Base-by-base conservation (phyloP, 1,140 invertebrate species). In the Bombus fervidus region DNA sequence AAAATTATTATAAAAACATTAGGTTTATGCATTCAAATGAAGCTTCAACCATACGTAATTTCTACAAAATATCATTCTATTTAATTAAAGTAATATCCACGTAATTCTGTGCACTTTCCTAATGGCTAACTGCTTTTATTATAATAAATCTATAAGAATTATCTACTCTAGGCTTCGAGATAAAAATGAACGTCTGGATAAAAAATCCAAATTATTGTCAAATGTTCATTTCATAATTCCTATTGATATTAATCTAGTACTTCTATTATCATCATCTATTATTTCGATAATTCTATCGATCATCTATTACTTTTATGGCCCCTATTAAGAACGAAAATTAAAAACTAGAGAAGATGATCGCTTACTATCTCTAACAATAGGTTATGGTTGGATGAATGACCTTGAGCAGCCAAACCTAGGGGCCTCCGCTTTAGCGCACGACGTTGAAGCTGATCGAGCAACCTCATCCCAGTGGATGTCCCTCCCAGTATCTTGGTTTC, bases 391-490 rank as follows among this genome's bases (percentile, higher is more conserved):
- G 3, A 15, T n/a, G 28, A 73, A 22, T 8, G 28, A 47, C 15
- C 3, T 22, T 73, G 28, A 12, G n/a, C 10, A 18, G 9, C 3
- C 28, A 31, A 31, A 47, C 31, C 41, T 43, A 28, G 1, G 15
- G 15, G n/a, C 15, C 3, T 8, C 18, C 2, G 28, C 72, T 73
- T 6, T 34, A 39, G 15, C 22, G 39, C 34, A 39, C 47, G 66
- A 72, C 43, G 66, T 47, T 22, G 78, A 85, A 87, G 79, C 86
- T 69, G 86, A 90, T 91, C 77, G 83, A 71, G 41, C 28, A 74
- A 25, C 64, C 83, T 41, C 84, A 69, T 75, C 79, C 77, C 37
- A 31, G 34, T n/a, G 66, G 68, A 47, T 82, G 79, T 53, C 47
- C 47, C 47, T 22, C 47, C 47, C 6, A 53, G 47, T 86, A 86